Conservation (phyloP, 1,140 invertebrate species). For the Ceratosolen fusciceps region DNA sequence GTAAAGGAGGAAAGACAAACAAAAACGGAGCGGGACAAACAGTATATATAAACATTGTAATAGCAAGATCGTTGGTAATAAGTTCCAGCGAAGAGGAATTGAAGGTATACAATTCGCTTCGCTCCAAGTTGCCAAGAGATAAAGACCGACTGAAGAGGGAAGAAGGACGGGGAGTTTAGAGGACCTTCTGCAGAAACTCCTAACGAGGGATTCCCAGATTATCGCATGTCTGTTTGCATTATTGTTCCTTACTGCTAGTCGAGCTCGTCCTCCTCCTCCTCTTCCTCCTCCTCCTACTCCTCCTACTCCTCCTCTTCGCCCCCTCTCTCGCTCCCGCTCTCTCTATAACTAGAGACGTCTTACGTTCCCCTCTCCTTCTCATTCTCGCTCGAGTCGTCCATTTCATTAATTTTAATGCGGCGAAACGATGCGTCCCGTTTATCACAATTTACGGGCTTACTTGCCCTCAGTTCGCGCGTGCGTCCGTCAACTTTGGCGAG, state of each 20-base stretch:
- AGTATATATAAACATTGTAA: slow-evolving; percentile 15
- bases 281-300: too few relatives aligned
- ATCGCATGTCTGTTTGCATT: slow-evolving; percentile 65
- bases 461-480: slow-evolving; percentile 29
- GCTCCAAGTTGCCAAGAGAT: slow-evolving; percentile 15
- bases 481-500: slow-evolving; percentile 36
- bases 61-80: slow-evolving; percentile 12
- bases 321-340: slow-evolving; percentile 24
- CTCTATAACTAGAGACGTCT: slow-evolving; percentile 53
- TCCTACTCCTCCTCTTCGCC: too few relatives aligned
- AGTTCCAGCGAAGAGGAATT: slow-evolving; percentile 14
- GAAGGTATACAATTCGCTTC: slow-evolving; percentile 14
- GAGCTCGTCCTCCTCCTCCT: not conserved
- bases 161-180: slow-evolving; percentile 5
- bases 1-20: not conserved
- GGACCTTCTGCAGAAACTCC: slow-evolving; percentile 18
- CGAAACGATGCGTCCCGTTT: slow-evolving; percentile 59
- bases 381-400: slow-evolving; percentile 52
- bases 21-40: not conserved
- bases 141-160: slow-evolving; percentile 21
- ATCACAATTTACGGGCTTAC: slow-evolving; percentile 59
- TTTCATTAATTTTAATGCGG: slow-evolving; percentile 66
- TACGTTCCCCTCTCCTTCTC: slow-evolving; percentile 22
- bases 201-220: slow-evolving; percentile 59
- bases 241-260: slow-evolving; percentile 52